These are phyloP conservation scores for Mythimna impura DNA, from an alignment of 2,888 invertebrate species.

Conservation along the genomic window DNA sequence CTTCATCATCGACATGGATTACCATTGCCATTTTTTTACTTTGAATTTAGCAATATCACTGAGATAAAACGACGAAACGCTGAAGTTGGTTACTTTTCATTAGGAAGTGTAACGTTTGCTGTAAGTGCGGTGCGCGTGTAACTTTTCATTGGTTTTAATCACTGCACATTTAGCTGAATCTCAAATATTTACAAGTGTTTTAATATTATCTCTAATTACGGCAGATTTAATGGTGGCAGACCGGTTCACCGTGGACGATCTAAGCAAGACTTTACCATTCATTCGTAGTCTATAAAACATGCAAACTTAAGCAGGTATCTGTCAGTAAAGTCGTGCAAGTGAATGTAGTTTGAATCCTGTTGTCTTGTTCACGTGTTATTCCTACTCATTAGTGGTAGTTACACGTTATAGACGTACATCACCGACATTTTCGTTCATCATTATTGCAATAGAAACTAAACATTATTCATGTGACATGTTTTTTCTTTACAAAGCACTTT, in stretches of 20 bases:
- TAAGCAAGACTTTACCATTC: conserved; percentile 88
- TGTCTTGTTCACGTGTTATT: conserved; percentile 56
- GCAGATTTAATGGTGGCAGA: conserved; percentile 89
- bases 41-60: conserved; percentile 54
- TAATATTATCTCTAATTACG: conserved; percentile 75
- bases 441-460: conserved; percentile 27
- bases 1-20: conserved; percentile 72
- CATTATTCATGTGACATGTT: conserved; percentile 11
- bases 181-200: conserved; percentile 35
- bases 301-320: conserved; percentile 79
- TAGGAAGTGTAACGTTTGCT: conserved; percentile 13
- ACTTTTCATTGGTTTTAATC: conserved; percentile 16
- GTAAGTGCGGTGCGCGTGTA: conserved; percentile 20
- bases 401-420: conserved; percentile 49
- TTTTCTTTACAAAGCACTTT: conserved; percentile 25
- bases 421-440: conserved; percentile 40
- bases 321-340: conserved; percentile 56
- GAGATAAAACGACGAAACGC: conserved; percentile 27
- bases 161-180: conserved; percentile 9
- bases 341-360: conserved; percentile 62
- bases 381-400: conserved; percentile 56
- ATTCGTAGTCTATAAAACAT: conserved; percentile 87
- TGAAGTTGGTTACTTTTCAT: conserved; percentile 25
- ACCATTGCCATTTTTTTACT: conserved; percentile 67
- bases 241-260: conserved; percentile 85